Evolutionary conservation across 2,113 vertebrate species (phyloP).

Genomic region (Neolamprologus tretocephalus): DNA sequence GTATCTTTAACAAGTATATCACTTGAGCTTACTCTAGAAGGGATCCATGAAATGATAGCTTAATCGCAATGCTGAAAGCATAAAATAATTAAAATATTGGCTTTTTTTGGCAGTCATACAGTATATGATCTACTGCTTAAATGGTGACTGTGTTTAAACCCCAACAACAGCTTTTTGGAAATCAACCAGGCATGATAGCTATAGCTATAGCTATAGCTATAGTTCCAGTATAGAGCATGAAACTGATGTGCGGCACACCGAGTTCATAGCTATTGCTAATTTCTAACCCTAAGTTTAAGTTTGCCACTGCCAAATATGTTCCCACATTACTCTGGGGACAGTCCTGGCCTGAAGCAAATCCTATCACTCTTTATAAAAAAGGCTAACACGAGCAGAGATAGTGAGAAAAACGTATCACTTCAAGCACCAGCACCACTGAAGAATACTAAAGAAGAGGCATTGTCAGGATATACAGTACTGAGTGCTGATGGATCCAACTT

Average conservation of each 20-base stretch:
- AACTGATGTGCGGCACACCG: not conserved
- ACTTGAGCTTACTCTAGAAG: not conserved
- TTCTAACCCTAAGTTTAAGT: not conserved
- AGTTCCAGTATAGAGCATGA: not conserved
- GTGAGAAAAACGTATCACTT: not conserved
- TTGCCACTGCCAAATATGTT: constrained; percentile 8
- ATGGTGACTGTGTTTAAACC: not conserved
- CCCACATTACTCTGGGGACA: not conserved
- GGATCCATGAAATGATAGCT: not conserved
- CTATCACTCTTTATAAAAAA: not conserved
- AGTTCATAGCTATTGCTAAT: not conserved
- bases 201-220: not conserved
- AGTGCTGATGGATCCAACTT: not conserved
- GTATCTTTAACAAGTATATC: not conserved
- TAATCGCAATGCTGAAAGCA: not conserved
- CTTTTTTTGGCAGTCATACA: not conserved
- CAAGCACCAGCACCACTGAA: not conserved
- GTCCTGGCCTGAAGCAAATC: not conserved
- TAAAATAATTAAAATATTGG: not conserved
- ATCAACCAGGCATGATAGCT: not conserved
- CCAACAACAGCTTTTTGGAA: not conserved
- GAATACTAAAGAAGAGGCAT: not conserved
- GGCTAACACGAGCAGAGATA: not conserved
- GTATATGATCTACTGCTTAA: not conserved
- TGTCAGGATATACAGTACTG: not conserved